Base-by-base conservation (phyloP, 1,140 invertebrate species). In the Drosophila insularis region DNA sequence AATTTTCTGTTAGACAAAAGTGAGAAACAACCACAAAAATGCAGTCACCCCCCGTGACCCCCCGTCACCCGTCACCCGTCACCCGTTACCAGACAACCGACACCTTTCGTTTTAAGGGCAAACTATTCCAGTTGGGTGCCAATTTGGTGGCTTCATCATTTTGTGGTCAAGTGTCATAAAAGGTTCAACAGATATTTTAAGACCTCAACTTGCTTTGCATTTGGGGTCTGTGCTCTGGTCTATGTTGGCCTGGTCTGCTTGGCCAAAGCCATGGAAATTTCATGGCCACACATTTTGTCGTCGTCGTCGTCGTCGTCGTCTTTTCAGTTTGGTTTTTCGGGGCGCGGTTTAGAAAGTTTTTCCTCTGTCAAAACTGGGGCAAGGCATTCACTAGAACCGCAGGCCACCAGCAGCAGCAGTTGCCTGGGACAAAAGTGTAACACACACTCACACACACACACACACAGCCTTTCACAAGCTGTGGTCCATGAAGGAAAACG, bases 261-360 rank as follows among this genome's bases (percentile, higher is more conserved):
- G 43, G 43, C 19, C 43, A 50, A 21, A 50, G 43, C 43, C 17
- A 50, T 77, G 73, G 40, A 76, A 69, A 76, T 80, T 80, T 80
- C 68, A 80, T 80, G 61, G 78, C 78, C 78, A 37, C 35, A 37
- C 35, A 37, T 59, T 69, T 40, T 71, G 19, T 32, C 14, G 27
- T 27, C 27, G 27, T 27, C 23, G 23, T n/a, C n/a, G 17, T 31
- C 14, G 23, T 27, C 3, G 23, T 27, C 27, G 39, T 35, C 7
- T 14, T 39, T 23, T 19, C 59, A 40, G 35, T 39, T 23, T 2
- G n/a, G 39, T 43, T 54, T 76, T 78, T 65, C 27, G 74, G 60
- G 78, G 74, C 82, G 71, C 67, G 76, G 80, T 77, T 89, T 89
- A 89, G 84, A 89, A 89, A 89, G 84, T 89, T 89, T 67, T 71